These are phyloP conservation scores for Harpalus rubripes DNA, from an alignment of 2,888 invertebrate species.

Conservation along the genomic window DNA sequence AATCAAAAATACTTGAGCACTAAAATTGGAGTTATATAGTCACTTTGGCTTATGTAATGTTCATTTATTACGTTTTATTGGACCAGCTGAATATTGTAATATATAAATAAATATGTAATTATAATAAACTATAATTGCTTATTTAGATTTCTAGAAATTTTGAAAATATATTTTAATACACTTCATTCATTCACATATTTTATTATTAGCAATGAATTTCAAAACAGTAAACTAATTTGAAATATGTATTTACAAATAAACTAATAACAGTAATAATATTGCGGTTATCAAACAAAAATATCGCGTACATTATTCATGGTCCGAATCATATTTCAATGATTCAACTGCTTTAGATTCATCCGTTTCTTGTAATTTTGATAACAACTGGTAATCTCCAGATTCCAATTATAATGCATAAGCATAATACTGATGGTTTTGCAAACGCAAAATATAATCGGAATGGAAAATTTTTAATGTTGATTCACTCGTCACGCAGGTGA, in stretches of 20 bases:
- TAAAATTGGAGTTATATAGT: too few species aligned
- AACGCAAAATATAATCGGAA: background rate
- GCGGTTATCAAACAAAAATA: background rate
- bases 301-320: background rate
- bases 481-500: background rate
- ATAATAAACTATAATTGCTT: too few species aligned
- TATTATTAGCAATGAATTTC: background rate
- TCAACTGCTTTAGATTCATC: slow-evolving; percentile 40
- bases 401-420: background rate
- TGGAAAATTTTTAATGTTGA: slow-evolving; percentile 9
- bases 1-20: too few species aligned
- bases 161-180: background rate
- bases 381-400: slow-evolving; percentile 9
- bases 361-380: slow-evolving; percentile 47
- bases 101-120: too few species aligned
- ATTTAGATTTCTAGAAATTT: background rate
- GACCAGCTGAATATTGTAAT: too few species aligned
- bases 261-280: background rate
- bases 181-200: background rate
- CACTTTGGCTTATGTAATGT: too few species aligned
- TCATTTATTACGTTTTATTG: too few species aligned
- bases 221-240: background rate
- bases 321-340: slow-evolving; percentile 33
- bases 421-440: slow-evolving; percentile 4
- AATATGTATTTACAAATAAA: too few species aligned